These are phyloP conservation scores for Poeciliopsis occidentalis DNA, from an alignment of 2,113 vertebrate genomes.

Conservation along the genomic window DNA sequence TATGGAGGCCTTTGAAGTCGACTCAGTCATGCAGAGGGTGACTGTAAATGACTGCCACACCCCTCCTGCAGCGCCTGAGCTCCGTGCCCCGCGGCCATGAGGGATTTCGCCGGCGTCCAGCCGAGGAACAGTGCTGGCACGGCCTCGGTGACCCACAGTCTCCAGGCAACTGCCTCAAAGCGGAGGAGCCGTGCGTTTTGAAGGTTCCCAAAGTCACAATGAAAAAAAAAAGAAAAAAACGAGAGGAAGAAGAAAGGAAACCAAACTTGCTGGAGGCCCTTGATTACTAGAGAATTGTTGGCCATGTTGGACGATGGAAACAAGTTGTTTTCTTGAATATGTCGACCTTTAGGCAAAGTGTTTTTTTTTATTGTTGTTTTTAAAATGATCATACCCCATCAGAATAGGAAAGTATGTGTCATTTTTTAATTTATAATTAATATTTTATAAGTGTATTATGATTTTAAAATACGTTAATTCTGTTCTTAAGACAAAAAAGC, in stretches of 20 bases:
- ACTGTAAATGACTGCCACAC: conserved; percentile 73
- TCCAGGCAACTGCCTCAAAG: conserved; percentile 69
- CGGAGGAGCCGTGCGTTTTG: conserved; percentile 50
- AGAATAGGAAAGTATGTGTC: background rate
- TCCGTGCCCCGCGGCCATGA: conserved; percentile 54
- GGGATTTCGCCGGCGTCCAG: conserved; percentile 65
- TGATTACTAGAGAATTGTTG: conserved; percentile 31
- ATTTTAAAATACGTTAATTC: background rate
- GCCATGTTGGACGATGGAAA: conserved; percentile 12
- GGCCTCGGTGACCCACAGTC: conserved; percentile 71
- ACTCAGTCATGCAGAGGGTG: conserved; percentile 73
- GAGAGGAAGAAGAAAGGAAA: conserved; percentile 27
- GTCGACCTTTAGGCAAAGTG: background rate
- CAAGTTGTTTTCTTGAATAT: background rate
- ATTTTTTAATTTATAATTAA: background rate
- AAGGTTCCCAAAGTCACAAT: conserved; percentile 62
- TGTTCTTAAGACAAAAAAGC: background rate
- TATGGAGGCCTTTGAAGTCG: conserved; percentile 66
- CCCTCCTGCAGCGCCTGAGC: conserved; percentile 54
- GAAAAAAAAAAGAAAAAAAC: conserved; percentile 25
- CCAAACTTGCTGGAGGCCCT: conserved; percentile 40
- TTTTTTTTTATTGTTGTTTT: background rate
- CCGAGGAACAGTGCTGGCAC: conserved; percentile 53
- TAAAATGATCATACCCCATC: background rate
- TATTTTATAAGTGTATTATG: background rate